Percentiles rank a stretch among this genome's conserved stretches.
phyloP scores from a whole-genome alignment of 2,797 vertebrate genomes.

The Hippopotamyrus pictus region DNA sequence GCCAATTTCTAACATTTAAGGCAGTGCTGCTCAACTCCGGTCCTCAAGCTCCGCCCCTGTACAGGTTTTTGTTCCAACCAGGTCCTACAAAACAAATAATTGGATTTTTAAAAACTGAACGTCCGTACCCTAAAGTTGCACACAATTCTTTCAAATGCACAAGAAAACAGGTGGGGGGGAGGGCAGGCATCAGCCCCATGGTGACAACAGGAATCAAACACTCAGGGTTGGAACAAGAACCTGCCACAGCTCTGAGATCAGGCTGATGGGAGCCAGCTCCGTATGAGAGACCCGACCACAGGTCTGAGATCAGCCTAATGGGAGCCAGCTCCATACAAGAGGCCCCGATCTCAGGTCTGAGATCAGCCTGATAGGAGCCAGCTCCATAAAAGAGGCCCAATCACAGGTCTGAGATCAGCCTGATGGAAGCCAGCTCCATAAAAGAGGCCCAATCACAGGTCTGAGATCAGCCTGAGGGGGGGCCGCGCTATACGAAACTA shows the following conservation, averaged over 20 bases:
- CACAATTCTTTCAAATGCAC: slow-evolving; percentile 44
- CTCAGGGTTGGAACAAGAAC: slow-evolving; percentile 81
- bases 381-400: slow-evolving; percentile 13
- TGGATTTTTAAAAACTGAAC: slow-evolving; percentile 65
- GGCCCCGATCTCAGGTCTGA: slow-evolving; percentile 32
- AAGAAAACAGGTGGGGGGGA: slow-evolving; percentile 4
- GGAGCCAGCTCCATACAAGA: slow-evolving; percentile 41
- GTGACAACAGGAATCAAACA: slow-evolving; percentile 64
- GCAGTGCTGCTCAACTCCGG: slow-evolving; percentile 80
- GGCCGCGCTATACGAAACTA: slow-evolving; percentile 37
- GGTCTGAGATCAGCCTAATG: slow-evolving; percentile 35
- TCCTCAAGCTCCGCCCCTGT: slow-evolving; percentile 78
- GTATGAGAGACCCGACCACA: slow-evolving; percentile 34
- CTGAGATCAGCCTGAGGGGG: slow-evolving; percentile 36
- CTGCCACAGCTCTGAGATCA: slow-evolving; percentile 46
- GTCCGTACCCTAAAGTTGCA: slow-evolving; percentile 65
- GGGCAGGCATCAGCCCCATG: slow-evolving; percentile 4
- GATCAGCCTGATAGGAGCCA: slow-evolving; percentile 41
- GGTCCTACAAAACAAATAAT: slow-evolving; percentile 83
- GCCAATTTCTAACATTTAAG: slow-evolving; percentile 60
- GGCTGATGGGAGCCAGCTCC: slow-evolving; percentile 40
- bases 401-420: slow-evolving; percentile 38
- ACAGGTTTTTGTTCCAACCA: slow-evolving; percentile 84
- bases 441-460: slow-evolving; percentile 31
- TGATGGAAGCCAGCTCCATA: slow-evolving; percentile 38